Percentiles rank a stretch among this genome's conserved stretches.
Conservation (phyloP, 2,797 vertebrate species). For the Trematomus bernacchii region DNA sequence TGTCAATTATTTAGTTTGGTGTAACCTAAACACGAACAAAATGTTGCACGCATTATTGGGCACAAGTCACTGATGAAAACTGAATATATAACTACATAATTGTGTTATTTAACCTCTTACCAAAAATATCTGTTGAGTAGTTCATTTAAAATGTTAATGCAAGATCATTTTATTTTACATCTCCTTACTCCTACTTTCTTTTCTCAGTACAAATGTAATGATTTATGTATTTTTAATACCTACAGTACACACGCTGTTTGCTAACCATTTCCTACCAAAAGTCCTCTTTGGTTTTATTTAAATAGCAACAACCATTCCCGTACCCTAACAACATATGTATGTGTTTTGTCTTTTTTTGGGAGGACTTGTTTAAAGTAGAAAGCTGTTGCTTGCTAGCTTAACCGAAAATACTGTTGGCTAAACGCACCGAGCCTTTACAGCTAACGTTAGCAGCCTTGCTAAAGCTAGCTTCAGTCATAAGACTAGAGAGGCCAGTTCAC, state of each 20-base stretch:
- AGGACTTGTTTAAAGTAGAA: neutral
- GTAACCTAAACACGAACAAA: no score
- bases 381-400: neutral
- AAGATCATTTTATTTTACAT: neutral
- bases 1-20: constrained; percentile 13
- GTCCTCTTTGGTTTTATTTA: neutral
- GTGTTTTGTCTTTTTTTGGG: no score
- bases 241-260: neutral
- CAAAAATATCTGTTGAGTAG: neutral
- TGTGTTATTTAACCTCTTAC: neutral
- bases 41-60: no score
- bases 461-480: neutral
- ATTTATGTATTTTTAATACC: neutral
- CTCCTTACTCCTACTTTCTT: neutral
- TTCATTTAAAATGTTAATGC: neutral
- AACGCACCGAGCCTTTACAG: neutral
- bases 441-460: neutral
- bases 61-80: neutral
- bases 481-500: neutral
- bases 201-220: neutral
- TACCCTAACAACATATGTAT: neutral
- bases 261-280: no score
- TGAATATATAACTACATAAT: neutral
- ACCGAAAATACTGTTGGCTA: neutral
- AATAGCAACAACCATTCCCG: no score